Conservation (phyloP, 2,113 vertebrate species). For the Tapirus terrestris region DNA sequence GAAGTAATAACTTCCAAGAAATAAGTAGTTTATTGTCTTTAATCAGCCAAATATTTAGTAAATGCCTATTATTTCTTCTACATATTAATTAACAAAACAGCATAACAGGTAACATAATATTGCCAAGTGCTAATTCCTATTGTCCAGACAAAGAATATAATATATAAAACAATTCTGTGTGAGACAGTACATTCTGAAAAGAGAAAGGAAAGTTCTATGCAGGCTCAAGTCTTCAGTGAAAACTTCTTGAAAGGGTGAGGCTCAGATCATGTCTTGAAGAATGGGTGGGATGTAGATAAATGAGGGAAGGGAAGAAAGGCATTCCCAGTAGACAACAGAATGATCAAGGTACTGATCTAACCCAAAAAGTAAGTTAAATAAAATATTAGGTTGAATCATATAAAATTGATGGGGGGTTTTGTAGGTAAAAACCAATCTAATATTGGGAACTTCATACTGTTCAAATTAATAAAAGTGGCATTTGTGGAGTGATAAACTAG, state of each 20-base stretch:
- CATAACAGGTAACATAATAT: not conserved
- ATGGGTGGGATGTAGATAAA: not conserved
- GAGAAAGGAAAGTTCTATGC: not conserved
- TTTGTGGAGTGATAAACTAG: not conserved
- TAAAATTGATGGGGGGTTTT: not conserved
- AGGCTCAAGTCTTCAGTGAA: not conserved
- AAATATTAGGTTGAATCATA: not conserved
- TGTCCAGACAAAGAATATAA: not conserved
- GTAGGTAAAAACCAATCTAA: not conserved
- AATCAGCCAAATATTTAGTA: not conserved
- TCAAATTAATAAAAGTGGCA: not conserved
- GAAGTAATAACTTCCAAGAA: slow-evolving; percentile 32
- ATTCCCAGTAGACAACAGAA: not conserved
- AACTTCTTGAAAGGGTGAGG: not conserved
- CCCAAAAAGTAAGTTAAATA: not conserved
- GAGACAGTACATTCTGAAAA: not conserved
- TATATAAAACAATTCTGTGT: not conserved
- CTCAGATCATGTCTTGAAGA: not conserved
- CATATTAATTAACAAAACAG: slow-evolving; percentile 28
- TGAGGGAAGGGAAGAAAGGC: not conserved
- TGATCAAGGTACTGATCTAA: not conserved
- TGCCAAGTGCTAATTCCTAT: not conserved
- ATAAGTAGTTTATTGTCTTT: not conserved
- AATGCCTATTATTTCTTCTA: slow-evolving; percentile 35
- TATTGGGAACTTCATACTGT: not conserved